Conservation (phyloP, 2,888 invertebrate genomes). For the Cephus runcator region DNA sequence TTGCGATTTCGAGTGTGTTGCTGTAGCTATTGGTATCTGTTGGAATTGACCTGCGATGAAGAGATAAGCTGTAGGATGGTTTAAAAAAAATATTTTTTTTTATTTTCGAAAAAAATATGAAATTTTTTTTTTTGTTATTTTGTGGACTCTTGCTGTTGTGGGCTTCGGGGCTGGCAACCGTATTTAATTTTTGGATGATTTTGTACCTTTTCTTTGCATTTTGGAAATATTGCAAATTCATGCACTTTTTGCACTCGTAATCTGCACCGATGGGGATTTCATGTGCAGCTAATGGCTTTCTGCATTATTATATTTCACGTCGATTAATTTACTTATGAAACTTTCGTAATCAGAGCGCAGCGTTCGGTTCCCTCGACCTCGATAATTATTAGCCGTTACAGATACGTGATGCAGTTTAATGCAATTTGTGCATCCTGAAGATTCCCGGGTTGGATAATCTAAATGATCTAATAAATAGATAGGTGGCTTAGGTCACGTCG, state of each 20-base stretch:
- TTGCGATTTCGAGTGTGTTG: too few species aligned
- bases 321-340: slow-evolving; percentile 53
- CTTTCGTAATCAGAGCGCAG: slow-evolving; percentile 49
- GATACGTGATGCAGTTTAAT: neutral
- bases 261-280: neutral
- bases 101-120: neutral
- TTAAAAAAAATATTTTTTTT: neutral
- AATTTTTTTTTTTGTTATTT: neutral
- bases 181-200: neutral
- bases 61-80: neutral
- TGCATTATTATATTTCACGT: neutral
- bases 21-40: neutral
- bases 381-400: slow-evolving; percentile 16
- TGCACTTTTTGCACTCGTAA: neutral
- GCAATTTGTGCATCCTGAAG: slow-evolving; percentile 36
- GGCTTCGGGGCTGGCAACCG: too few species aligned
- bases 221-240: neutral
- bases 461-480: too few species aligned
- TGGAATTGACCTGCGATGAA: too few species aligned
- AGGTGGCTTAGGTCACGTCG: neutral
- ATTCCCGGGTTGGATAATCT: too few species aligned
- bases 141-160: too few species aligned
- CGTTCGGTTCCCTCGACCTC: slow-evolving; percentile 21
- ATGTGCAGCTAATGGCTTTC: neutral
- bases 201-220: accelerated